These are phyloP conservation scores for Penaeus chinensis DNA, from an alignment of 1,140 invertebrate genomes.

Conservation along the genomic window DNA sequence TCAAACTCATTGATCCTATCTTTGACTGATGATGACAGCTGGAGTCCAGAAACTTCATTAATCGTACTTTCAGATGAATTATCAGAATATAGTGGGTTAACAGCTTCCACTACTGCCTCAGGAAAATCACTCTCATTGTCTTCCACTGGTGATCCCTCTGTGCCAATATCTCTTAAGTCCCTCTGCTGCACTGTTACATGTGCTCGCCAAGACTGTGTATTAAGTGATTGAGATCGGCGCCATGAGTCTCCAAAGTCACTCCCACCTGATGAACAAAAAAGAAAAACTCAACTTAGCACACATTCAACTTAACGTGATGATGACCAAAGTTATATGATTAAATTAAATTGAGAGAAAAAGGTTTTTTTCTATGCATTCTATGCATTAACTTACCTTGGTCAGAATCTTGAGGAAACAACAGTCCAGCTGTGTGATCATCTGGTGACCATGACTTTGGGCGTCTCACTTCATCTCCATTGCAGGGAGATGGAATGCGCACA, in stretches of 20 bases:
- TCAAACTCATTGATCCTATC: conserved; percentile 67
- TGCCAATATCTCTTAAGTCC: conserved; percentile 27
- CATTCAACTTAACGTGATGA: neutral
- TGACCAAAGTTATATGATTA: neutral
- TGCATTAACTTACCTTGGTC: conserved; percentile 29
- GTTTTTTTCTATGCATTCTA: neutral
- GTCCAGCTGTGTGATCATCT: conserved; percentile 74
- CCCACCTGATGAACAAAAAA: conserved; percentile 32
- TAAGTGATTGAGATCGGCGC: conserved; percentile 53
- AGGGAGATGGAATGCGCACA: conserved; percentile 63
- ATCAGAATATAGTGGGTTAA: conserved; percentile 57
- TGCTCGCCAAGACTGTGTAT: conserved; percentile 56
- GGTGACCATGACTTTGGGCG: conserved; percentile 87
- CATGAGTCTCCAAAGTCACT: conserved; percentile 53
- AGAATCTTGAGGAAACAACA: conserved; percentile 60
- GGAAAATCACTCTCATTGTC: neutral
- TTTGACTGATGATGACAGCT: conserved; percentile 65
- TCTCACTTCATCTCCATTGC: conserved; percentile 56
- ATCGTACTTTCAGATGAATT: conserved; percentile 29
- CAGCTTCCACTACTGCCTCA: conserved; percentile 47
- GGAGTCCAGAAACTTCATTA: conserved; percentile 45
- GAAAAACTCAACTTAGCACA: conserved; percentile 8
- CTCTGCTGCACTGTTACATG: conserved; percentile 55
- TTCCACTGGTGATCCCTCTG: conserved; percentile 19
- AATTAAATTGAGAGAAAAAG: neutral